phyloP scores from a whole-genome alignment of 2,113 vertebrate genomes.

The Asarcornis scutulata region DNA sequence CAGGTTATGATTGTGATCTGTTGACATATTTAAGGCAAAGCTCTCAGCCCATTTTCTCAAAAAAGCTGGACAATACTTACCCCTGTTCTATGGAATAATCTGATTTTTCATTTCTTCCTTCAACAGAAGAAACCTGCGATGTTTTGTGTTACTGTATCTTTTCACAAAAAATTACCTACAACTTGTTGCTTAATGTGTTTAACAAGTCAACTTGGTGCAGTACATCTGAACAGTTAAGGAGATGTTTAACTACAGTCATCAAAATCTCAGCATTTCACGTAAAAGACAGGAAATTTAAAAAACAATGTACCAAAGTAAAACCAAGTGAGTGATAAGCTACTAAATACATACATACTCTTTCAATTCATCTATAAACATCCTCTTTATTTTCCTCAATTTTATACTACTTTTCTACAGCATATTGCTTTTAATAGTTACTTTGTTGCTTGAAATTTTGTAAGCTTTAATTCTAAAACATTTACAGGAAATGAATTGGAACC shows the following conservation, averaged over 20 bases:
- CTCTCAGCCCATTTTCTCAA: not conserved
- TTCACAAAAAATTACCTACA: not conserved
- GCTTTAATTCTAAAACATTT: not conserved
- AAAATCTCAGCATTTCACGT: not conserved
- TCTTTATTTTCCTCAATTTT: not conserved
- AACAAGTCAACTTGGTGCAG: slow-evolving; percentile 10
- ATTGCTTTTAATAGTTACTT: not conserved
- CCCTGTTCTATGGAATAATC: not conserved
- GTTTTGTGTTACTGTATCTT: not conserved
- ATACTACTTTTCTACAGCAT: not conserved
- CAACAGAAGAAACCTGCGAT: not conserved
- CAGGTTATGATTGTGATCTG: not conserved
- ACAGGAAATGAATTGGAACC: not conserved
- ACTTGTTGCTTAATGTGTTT: not conserved
- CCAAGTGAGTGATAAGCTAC: not conserved
- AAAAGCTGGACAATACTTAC: not conserved
- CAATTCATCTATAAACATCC: not conserved
- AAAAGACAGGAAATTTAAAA: not conserved
- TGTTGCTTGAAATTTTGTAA: not conserved
- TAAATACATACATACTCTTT: not conserved
- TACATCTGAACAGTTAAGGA: slow-evolving; percentile 33
- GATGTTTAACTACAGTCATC: not conserved
- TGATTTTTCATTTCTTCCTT: not conserved
- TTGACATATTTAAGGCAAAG: not conserved
- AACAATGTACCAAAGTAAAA: not conserved